Base-by-base conservation (phyloP, 2,888 invertebrate species). In the Seladonia tumulorum region DNA sequence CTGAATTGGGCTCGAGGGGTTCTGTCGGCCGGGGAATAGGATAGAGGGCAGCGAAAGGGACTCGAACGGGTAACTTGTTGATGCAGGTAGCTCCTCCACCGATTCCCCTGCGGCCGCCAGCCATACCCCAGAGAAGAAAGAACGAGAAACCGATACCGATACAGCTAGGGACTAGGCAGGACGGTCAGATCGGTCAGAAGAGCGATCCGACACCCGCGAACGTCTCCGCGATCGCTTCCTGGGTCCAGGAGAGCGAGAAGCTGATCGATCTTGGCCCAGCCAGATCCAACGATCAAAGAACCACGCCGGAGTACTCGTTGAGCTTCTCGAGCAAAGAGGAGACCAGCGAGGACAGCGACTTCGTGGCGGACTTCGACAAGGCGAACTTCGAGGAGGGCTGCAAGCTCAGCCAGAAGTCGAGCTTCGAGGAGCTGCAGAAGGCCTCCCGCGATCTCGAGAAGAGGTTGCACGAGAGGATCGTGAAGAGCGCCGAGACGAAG, bases 91-190 rank as follows among this genome's bases (percentile, higher is more conserved):
- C 93, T 85, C 95, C 95, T 66, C 95, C 96, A 14, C 95, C 96
- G 77, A 95, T 96, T 81, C 96, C 96, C 47, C 88, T 94, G 86
- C 94, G 96, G 87, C 95, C 96, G 74, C 96, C 96, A 25, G 95
- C 95, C 68, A 96, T 96, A 68, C 96, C 96, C 68, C 96, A 96
- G 90, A 93, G 96, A 81, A 95, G 90, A 77, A 93, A 91, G 71
- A 92, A 94, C 86, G 94, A 94, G 82, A 92, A 92, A 81, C 94
- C 94, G 74, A 93, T 94, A 78, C 93, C 92, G 22, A 57, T 92
- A 39, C 87, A 82, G 68, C 7, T 72, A 0, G 16, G 81, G 29
- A 71, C 78, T 14, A 77, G 83, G 14, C 90, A 88, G 79, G 87
- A 91, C 35, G 70, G 79, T 8, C 82, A 84, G 39, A 76, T 80